Conservation (phyloP, 2,888 invertebrate genomes). For the Carpatolechia fugitivella region DNA sequence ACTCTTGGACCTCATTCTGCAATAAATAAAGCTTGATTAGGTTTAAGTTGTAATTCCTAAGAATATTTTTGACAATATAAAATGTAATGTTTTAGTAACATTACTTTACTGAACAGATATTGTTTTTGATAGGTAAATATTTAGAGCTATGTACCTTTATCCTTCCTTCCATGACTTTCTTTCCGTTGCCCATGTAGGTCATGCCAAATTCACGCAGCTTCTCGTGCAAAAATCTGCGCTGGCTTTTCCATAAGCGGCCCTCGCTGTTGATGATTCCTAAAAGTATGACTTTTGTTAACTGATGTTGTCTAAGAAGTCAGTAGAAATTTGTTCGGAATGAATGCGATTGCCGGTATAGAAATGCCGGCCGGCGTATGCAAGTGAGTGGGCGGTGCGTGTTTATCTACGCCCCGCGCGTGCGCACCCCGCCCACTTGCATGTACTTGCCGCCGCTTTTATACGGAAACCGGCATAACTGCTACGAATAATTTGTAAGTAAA, state of each 20-base stretch:
- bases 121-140: too few species aligned
- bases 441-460: constrained; percentile 40
- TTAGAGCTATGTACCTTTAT: constrained; percentile 90
- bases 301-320: constrained; percentile 19
- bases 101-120: too few species aligned
- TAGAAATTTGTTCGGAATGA: not conserved
- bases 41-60: constrained; percentile 6
- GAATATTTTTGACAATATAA: too few species aligned
- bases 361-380: constrained; percentile 25
- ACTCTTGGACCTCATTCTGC: constrained; percentile 87
- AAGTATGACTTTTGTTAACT: constrained; percentile 37
- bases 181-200: constrained; percentile 90
- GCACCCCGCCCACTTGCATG: constrained; percentile 31
- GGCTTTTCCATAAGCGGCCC: constrained; percentile 94
- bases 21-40: constrained; percentile 3
- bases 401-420: constrained; percentile 28
- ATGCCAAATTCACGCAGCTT: constrained; percentile 92
- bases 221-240: constrained; percentile 91
- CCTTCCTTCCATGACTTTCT: constrained; percentile 89
- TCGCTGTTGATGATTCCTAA: constrained; percentile 94
- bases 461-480: not conserved
- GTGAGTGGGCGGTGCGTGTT: constrained; percentile 55
- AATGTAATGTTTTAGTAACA: too few species aligned
- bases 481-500: too few species aligned
- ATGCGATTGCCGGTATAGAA: constrained; percentile 3